Evolutionary conservation across 2,797 vertebrate genomes (phyloP).

Genomic region (Sitta carolinensis): DNA sequence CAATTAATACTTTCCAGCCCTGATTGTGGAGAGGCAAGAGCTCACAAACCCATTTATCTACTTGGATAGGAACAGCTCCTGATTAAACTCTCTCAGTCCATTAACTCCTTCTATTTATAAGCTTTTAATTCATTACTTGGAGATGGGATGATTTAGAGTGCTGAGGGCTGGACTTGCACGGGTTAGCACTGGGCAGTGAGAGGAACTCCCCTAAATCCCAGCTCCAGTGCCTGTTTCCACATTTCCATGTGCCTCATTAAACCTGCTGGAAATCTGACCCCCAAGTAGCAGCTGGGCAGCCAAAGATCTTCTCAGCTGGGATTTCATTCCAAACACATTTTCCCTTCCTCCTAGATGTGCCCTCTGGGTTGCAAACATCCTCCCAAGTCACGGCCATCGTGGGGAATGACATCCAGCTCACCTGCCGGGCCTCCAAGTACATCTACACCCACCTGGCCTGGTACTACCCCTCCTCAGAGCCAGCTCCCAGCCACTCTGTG

Average conservation of each 20-base stretch:
- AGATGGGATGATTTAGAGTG: not conserved
- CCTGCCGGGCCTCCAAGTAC: slow-evolving; percentile 84
- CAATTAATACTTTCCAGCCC: not conserved
- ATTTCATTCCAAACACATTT: not conserved
- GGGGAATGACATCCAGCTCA: slow-evolving; percentile 78
- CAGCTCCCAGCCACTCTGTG: slow-evolving; percentile 21
- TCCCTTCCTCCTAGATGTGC: slow-evolving; percentile 57
- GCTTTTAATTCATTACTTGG: not conserved
- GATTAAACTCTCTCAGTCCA: slow-evolving; percentile 7
- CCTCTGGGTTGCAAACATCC: slow-evolving; percentile 39
- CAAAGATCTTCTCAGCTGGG: not conserved
- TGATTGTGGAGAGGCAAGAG: not conserved
- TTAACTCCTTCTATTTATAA: slow-evolving; percentile 6
- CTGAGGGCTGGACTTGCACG: not conserved
- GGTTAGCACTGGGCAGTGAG: not conserved
- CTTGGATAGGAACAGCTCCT: not conserved
- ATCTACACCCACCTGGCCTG: slow-evolving; percentile 83
- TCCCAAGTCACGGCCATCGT: slow-evolving; percentile 70
- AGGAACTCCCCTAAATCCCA: not conserved
- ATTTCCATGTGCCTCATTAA: not conserved
- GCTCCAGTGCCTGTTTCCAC: not conserved
- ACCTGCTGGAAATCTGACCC: not conserved
- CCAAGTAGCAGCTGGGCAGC: not conserved
- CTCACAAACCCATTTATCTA: not conserved
- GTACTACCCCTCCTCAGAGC: slow-evolving; percentile 75